phyloP scores from a whole-genome alignment of 2,113 vertebrate genomes.

The Pycnonotus jocosus region DNA sequence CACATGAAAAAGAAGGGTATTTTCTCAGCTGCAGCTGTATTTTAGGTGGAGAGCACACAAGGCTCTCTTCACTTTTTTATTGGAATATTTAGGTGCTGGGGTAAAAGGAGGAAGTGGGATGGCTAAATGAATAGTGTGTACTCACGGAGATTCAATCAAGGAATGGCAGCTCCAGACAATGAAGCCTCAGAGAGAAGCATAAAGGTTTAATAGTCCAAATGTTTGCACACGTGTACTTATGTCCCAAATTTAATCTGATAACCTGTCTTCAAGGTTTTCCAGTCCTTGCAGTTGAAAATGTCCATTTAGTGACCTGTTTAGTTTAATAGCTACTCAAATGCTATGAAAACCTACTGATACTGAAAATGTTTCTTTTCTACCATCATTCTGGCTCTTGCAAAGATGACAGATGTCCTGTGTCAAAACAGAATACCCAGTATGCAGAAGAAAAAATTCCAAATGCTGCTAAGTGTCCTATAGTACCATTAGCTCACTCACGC shows the following conservation, averaged over 20 bases:
- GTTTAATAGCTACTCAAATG: neutral
- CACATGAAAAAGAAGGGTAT: slow-evolving; percentile 59
- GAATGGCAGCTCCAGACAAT: slow-evolving; percentile 50
- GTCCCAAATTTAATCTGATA: slow-evolving; percentile 50
- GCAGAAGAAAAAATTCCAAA: neutral
- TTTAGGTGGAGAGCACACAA: slow-evolving; percentile 58
- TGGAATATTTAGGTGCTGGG: slow-evolving; percentile 52
- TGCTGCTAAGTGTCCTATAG: neutral
- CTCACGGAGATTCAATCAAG: slow-evolving; percentile 43
- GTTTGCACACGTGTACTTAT: slow-evolving; percentile 44
- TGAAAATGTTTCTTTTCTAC: neutral
- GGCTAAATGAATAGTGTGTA: slow-evolving; percentile 51
- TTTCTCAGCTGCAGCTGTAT: slow-evolving; percentile 66
- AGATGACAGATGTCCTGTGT: neutral
- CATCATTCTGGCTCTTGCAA: neutral
- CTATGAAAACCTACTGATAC: neutral
- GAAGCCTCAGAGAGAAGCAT: slow-evolving; percentile 45
- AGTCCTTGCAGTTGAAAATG: slow-evolving; percentile 2
- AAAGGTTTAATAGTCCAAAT: slow-evolving; percentile 47
- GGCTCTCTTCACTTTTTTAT: slow-evolving; percentile 61
- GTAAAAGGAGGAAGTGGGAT: slow-evolving; percentile 54
- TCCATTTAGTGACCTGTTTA: neutral
- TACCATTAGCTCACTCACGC: neutral
- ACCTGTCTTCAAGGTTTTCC: slow-evolving; percentile 30
- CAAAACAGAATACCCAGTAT: neutral